Conservation (phyloP, 2,113 vertebrate species). For the Oostethus manadensis region DNA sequence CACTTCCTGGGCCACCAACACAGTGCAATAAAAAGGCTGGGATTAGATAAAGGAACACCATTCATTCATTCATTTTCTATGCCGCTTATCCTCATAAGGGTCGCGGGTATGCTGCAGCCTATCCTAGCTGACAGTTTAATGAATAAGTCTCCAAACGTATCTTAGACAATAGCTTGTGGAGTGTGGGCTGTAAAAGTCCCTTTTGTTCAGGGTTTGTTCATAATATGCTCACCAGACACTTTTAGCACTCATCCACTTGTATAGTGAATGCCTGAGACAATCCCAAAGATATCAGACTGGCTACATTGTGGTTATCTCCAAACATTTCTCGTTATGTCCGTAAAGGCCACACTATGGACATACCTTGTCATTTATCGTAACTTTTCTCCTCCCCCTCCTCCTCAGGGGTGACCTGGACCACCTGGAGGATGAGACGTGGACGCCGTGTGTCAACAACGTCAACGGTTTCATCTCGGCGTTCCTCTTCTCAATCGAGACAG, state of each 20-base stretch:
- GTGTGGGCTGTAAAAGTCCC: neutral
- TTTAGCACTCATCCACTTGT: no score
- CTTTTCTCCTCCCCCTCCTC: no score
- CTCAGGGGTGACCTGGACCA: constrained; percentile 89
- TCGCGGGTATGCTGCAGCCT: no score
- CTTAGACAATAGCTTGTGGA: constrained; percentile 18
- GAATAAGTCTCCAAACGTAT: constrained; percentile 43
- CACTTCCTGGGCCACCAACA: constrained; percentile 38
- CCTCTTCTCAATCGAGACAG: constrained; percentile 96
- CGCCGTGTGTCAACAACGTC: constrained; percentile 94
- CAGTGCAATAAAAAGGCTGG: constrained; percentile 47
- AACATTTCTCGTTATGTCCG: neutral
- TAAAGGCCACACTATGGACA: no score
- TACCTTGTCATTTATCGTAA: no score
- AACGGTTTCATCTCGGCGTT: constrained; percentile 94
- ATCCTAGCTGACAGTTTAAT: no score
- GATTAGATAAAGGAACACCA: constrained; percentile 48
- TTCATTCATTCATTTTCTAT: no score
- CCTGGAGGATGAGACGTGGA: constrained; percentile 87
- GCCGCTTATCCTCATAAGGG: no score
- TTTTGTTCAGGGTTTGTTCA: no score
- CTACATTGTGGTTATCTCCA: neutral
- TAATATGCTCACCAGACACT: no score
- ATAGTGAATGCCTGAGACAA: no score
- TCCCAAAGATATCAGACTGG: no score